These are phyloP conservation scores for Dichetophora obliterata DNA, from an alignment of 2,888 invertebrate species.

Conservation along the genomic window DNA sequence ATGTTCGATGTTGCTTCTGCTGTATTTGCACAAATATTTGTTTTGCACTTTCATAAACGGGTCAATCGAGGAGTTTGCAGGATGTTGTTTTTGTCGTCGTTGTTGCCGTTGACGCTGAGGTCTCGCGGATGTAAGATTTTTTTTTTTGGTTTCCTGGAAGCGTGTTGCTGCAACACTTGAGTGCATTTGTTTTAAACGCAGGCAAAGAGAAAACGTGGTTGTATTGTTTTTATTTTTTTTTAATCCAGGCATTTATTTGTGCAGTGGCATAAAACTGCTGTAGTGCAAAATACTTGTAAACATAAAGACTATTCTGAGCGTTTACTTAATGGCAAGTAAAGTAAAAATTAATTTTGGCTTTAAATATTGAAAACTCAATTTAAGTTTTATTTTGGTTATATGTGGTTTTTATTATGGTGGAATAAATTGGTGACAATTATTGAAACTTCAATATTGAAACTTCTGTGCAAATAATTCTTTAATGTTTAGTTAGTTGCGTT, in stretches of 20 bases:
- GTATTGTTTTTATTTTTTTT: not conserved
- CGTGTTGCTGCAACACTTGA: slow-evolving; percentile 35
- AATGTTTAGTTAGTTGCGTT: no score
- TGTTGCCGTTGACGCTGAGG: not conserved
- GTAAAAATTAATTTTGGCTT: no score
- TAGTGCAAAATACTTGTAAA: not conserved
- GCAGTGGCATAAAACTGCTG: not conserved
- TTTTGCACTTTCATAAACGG: slow-evolving; percentile 52
- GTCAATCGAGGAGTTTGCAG: slow-evolving; percentile 46
- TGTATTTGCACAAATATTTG: slow-evolving; percentile 51
- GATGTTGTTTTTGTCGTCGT: not conserved
- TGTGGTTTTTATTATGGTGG: no score
- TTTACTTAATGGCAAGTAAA: no score
- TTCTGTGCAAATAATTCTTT: no score
- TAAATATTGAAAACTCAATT: no score
- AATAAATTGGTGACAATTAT: no score
- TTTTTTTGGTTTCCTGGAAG: not conserved
- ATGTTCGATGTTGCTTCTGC: slow-evolving; percentile 10
- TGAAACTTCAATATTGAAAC: no score
- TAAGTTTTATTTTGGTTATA: no score
- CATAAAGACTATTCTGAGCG: no score
- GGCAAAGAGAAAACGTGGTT: not conserved
- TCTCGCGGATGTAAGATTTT: not conserved
- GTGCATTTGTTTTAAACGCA: not conserved
- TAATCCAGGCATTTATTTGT: not conserved